Evolutionary conservation across 1,140 invertebrate species (phyloP), one percentile per base, ranked within the genome.

Genomic region (Drosophila leontia): DNA sequence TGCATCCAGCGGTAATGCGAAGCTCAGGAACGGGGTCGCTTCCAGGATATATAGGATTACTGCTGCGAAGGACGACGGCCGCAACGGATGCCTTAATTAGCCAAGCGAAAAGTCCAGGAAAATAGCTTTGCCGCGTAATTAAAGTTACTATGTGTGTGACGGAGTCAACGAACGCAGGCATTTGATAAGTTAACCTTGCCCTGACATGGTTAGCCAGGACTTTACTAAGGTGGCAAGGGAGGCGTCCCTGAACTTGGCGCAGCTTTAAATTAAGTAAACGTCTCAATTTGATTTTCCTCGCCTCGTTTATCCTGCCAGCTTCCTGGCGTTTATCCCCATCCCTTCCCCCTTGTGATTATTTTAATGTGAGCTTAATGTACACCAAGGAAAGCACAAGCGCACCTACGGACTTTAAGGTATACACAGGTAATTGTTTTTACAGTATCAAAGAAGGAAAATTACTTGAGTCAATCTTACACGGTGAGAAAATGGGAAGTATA

Each of bases 101-200:
- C 57, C 50, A 58, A 15, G 53, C 19, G 37, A 39, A 39, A 50
- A 48, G 50, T 29, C 35, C 23, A 35, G 35, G n/a, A 12, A 58
- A 58, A 35, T 47, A 59, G 15, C 51, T 37, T 71, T 62, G 72
- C 48, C 42, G 53, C 26, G 41, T 59, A 44, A 84, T 78, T 85
- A 78, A 56, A 56, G 53, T 13, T 47, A 62, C 47, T 9, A 35
- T 23, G 32, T 34, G 50, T 34, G 15, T 0, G 47, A 23, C 26
- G 32, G 78, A 85, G 82, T 74, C 82, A 85, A 81, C 59, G 63
- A 67, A 80, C 72, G 82, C 23, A 15, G 41, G 29, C 42, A 68
- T 13, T 34, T 50, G 17, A 62, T 53, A 37, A 39, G 34, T n/a
- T 39, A 70, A 37, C 48, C 39, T 29, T 11, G 11, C 48, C 44